These are phyloP conservation scores for Sinohyriopsis cumingii DNA, from an alignment of 2,888 invertebrate species.

Conservation along the genomic window DNA sequence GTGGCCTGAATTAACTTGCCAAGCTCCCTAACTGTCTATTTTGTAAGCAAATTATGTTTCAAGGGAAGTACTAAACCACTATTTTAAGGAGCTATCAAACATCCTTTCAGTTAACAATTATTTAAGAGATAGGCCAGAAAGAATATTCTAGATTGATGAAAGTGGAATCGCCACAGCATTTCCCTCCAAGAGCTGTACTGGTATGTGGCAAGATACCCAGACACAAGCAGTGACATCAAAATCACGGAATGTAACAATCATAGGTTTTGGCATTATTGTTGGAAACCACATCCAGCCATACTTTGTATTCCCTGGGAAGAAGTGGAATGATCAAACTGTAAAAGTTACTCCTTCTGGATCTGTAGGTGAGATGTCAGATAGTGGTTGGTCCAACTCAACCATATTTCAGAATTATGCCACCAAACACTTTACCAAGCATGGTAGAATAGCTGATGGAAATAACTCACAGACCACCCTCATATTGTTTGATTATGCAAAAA, in stretches of 20 bases:
- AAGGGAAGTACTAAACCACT: constrained; percentile 3
- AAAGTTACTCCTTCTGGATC: constrained; percentile 3
- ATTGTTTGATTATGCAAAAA: constrained; percentile 6
- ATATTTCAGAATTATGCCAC: constrained; percentile 10
- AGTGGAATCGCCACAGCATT: no score
- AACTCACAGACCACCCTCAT: constrained; percentile 1
- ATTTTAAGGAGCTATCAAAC: not conserved
- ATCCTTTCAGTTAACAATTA: no score
- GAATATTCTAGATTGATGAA: no score
- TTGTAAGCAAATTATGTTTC: constrained; percentile 5
- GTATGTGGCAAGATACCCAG: no score
- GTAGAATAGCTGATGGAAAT: not conserved
- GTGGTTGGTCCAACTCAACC: constrained; percentile 5
- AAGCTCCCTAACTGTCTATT: constrained; percentile 2
- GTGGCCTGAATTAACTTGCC: not conserved
- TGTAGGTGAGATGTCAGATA: constrained; percentile 8
- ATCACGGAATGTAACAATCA: constrained; percentile 3
- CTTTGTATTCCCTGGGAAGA: constrained; percentile 3
- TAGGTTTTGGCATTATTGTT: constrained; percentile 10
- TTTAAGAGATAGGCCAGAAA: no score
- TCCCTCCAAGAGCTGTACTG: no score
- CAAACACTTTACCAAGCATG: constrained; percentile 7
- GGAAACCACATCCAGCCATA: constrained; percentile 3
- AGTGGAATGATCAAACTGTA: constrained; percentile 9
- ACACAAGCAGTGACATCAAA: not conserved